A percentile compares a stretch with the other conserved stretches of the same genome.
Evolutionary conservation across 2,888 invertebrate genomes (phyloP).

Genomic region (Acrobasis suavella): DNA sequence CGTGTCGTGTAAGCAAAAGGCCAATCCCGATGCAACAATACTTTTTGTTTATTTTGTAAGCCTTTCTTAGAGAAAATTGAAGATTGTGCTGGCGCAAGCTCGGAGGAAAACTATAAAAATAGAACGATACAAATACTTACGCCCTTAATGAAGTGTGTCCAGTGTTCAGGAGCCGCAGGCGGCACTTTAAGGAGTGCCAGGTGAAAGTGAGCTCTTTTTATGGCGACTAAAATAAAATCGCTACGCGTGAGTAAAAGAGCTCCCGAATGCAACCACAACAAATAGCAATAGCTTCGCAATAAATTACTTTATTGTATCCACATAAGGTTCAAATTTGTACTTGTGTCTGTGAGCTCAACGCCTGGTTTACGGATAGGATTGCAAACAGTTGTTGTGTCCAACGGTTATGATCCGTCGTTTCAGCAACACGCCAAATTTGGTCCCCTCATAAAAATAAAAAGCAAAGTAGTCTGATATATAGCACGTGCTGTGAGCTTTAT

Average conservation of each 20-base stretch:
- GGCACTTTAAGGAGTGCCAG: constrained; percentile 56
- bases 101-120: constrained; percentile 10
- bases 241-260: constrained; percentile 57
- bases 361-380: constrained; percentile 63
- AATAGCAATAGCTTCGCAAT: constrained; percentile 34
- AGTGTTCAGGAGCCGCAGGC: constrained; percentile 41
- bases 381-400: constrained; percentile 75
- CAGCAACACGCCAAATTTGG: constrained; percentile 75
- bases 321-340: constrained; percentile 47
- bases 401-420: constrained; percentile 76
- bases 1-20: constrained; percentile 68
- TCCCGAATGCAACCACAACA: constrained; percentile 56
- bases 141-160: constrained; percentile 62
- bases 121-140: constrained; percentile 37
- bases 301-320: constrained; percentile 42
- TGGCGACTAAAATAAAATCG: constrained; percentile 63
- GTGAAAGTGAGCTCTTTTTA: constrained; percentile 63
- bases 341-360: constrained; percentile 48
- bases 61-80: constrained; percentile 11
- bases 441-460: constrained; percentile 74
- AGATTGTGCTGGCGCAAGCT: constrained; percentile 15
- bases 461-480: constrained; percentile 60
- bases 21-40: constrained; percentile 43
- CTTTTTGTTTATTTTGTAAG: constrained; percentile 16
- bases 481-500: constrained; percentile 59